A percentile compares a stretch with the other conserved stretches of the same genome.
These are phyloP conservation scores for Drosophila pachea DNA, from an alignment of 1,140 invertebrate species.

Conservation along the genomic window DNA sequence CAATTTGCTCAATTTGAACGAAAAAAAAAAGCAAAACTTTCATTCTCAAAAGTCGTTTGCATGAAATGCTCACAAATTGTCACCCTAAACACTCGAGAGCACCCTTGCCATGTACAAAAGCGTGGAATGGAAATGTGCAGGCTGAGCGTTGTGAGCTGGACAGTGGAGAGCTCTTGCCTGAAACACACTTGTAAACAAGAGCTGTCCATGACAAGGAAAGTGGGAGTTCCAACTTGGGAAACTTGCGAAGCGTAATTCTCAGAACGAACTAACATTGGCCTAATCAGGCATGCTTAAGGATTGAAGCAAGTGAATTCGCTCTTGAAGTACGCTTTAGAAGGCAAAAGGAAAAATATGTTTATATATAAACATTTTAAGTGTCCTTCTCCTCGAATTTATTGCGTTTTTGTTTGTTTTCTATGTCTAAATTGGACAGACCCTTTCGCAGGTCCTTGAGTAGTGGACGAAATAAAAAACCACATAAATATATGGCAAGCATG, in stretches of 20 bases:
- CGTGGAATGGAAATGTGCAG: neutral
- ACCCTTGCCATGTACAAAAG: neutral
- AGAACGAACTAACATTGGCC: no score
- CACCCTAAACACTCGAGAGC: slow-evolving; percentile 9
- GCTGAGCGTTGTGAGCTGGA: neutral
- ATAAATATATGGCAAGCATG: slow-evolving; percentile 52
- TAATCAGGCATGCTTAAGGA: neutral
- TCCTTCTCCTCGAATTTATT: neutral
- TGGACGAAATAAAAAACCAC: slow-evolving; percentile 39
- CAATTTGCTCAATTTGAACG: slow-evolving; percentile 70
- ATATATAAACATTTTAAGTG: neutral
- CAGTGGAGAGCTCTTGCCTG: neutral
- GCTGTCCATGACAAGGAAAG: no score
- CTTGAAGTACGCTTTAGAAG: neutral
- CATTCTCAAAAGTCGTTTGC: slow-evolving; percentile 43
- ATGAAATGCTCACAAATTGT: slow-evolving; percentile 48
- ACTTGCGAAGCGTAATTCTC: no score
- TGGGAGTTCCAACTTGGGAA: no score
- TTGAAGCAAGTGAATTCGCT: no score
- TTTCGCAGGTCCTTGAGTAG: slow-evolving; percentile 9
- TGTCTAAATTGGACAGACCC: slow-evolving; percentile 8
- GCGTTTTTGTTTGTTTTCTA: neutral
- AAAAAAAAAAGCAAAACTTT: slow-evolving; percentile 38
- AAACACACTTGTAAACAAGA: neutral
- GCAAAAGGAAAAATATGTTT: neutral